Evolutionary conservation across 2,797 vertebrate genomes (phyloP).

Genomic region (Aldrovandia affinis): DNA sequence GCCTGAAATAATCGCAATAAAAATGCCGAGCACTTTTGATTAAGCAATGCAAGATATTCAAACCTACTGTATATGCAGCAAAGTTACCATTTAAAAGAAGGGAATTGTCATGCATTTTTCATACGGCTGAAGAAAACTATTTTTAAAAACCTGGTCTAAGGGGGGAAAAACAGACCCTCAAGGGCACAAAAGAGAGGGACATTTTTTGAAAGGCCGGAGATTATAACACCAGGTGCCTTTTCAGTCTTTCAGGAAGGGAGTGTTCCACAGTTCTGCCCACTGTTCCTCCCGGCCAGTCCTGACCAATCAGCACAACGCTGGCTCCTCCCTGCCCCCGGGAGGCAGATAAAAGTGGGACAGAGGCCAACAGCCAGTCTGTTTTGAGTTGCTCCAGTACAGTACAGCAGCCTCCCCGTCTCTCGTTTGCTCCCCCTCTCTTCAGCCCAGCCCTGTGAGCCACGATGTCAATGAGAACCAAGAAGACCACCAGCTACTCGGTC

Average conservation of each 20-base stretch:
- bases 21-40: background rate
- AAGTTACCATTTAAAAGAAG: background rate
- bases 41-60: background rate
- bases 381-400: constrained; percentile 67
- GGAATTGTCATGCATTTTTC: background rate
- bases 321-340: constrained; percentile 61
- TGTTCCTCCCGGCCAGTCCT: constrained; percentile 53
- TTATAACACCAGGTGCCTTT: constrained; percentile 61
- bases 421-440: constrained; percentile 37
- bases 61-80: too few relatives aligned
- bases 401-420: constrained; percentile 57
- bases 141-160: background rate
- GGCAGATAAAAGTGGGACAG: constrained; percentile 66
- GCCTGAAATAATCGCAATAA: background rate
- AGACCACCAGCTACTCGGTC: constrained; percentile 57
- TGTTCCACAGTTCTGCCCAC: constrained; percentile 64
- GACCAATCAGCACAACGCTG: constrained; percentile 60
- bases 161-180: background rate
- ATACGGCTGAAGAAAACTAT: background rate
- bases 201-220: constrained; percentile 2
- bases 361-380: constrained; percentile 64
- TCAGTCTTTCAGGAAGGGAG: constrained; percentile 49
- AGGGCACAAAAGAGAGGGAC: constrained; percentile 13
- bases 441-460: constrained; percentile 33
- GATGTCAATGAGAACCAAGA: constrained; percentile 49